A percentile compares a stretch with the other conserved stretches of the same genome.
phyloP scores from a whole-genome alignment of 1,140 invertebrate species.

The Teleopsis dalmanni region DNA sequence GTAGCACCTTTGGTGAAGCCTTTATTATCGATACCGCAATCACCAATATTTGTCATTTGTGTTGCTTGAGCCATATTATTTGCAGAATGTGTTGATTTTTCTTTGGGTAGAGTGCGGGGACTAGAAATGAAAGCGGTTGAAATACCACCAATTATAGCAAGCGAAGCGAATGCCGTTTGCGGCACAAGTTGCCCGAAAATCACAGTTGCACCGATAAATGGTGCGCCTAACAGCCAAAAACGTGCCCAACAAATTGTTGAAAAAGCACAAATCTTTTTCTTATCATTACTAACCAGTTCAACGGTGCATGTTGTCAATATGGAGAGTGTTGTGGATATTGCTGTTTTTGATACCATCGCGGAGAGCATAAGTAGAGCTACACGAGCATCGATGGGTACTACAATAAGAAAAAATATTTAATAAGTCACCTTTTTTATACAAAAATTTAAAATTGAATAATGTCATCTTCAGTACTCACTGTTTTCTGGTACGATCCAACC shows the following conservation, averaged over 20 bases:
- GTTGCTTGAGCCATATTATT: constrained; percentile 30
- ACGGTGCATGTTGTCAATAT: constrained; percentile 43
- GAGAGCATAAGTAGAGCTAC: constrained; percentile 37
- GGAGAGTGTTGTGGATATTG: constrained; percentile 37
- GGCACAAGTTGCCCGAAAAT: constrained; percentile 38
- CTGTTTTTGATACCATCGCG: constrained; percentile 42
- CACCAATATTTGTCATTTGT: constrained; percentile 30
- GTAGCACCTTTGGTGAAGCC: constrained; percentile 20
- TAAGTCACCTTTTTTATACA: not conserved
- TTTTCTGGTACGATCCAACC: constrained; percentile 38
- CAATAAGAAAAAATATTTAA: constrained; percentile 7
- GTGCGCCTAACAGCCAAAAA: constrained; percentile 40
- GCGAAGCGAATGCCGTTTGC: constrained; percentile 34
- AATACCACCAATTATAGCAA: constrained; percentile 36
- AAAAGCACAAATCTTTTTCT: constrained; percentile 35
- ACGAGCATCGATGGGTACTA: constrained; percentile 25
- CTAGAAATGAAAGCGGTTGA: constrained; percentile 34
- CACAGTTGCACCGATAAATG: constrained; percentile 36
- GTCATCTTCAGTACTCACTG: constrained; percentile 16
- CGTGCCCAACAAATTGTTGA: constrained; percentile 43
- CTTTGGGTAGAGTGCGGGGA: constrained; percentile 35
- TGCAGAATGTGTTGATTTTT: constrained; percentile 18
- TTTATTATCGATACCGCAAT: constrained; percentile 34
- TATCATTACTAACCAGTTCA: constrained; percentile 35
- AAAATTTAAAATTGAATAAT: not conserved